A percentile compares a stretch with the other conserved stretches of the same genome.
Evolutionary conservation across 2,113 vertebrate genomes (phyloP).

Genomic region (Muscicapa adusta): DNA sequence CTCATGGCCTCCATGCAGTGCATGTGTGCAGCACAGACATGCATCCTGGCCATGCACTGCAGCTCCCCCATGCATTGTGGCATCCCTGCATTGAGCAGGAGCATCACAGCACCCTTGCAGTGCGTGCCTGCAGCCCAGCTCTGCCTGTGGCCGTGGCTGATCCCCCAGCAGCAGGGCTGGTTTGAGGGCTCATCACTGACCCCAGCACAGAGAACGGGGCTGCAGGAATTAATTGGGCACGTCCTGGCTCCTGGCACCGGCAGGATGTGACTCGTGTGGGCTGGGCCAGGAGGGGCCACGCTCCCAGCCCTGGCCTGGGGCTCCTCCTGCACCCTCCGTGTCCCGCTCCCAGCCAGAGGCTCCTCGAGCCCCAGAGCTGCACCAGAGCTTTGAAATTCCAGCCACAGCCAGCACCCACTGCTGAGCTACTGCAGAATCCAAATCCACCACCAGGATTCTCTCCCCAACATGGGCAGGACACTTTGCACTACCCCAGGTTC

Average conservation of each 20-base stretch:
- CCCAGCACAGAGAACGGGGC: neutral
- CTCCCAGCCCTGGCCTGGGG: neutral
- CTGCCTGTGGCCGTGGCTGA: accelerated
- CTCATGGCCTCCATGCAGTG: too few relatives aligned
- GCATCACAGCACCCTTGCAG: accelerated
- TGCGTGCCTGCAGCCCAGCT: accelerated
- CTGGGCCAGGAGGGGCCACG: accelerated
- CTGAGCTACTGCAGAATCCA: neutral
- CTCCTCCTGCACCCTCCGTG: neutral
- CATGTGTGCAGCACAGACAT: too few relatives aligned
- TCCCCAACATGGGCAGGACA: neutral
- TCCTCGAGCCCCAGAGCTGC: neutral
- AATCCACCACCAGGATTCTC: neutral
- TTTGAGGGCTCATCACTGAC: neutral
- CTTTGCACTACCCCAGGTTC: accelerated
- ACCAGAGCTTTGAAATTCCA: neutral
- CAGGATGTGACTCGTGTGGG: accelerated
- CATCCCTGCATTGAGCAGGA: accelerated
- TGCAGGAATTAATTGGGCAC: neutral
- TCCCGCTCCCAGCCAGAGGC: neutral
- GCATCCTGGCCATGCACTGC: too few relatives aligned
- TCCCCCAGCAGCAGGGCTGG: accelerated
- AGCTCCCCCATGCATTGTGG: too few relatives aligned
- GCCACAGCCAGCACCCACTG: neutral
- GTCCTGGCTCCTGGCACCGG: accelerated